Evolutionary conservation across 2,888 invertebrate genomes (phyloP), one percentile per base, ranked within the genome.

Genomic region (Microplitis manilae): DNA sequence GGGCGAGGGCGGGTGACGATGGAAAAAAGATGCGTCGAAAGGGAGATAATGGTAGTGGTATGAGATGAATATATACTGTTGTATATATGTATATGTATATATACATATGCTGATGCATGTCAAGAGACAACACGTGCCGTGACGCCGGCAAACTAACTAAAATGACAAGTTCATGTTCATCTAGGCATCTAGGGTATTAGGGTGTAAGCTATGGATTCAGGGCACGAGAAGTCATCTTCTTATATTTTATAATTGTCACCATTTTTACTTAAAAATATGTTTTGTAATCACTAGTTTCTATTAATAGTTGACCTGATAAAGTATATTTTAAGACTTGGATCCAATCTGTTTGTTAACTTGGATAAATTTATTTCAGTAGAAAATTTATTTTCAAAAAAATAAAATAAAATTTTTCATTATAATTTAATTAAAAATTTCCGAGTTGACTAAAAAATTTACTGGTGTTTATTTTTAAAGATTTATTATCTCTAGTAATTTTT

Each of bases 1-100:
- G 30, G 62, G 68, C 17, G 67, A 74, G 59, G 68, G 13, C 39
- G 68, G 30, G n/a, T 40, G 73, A 4, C 62, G 41, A 17, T 6
- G 20, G 50, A 69, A 71, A 60, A 71, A 71, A 60, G 13, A 38
- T 74, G 60, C 40, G 61, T 68, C 39, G 67, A 74, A n/a, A 68
- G 74, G 62, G 61, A 71, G 71, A 62, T 38, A 68, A 41, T 68
- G 17, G 7, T n/a, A 17, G 41, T 41, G 41, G 30, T n/a, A 30
- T 30, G 30, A 50, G 69, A 69, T n/a, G 62, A 61, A 50, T 50
- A 50, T 50, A 30, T 30, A 30, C 30, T 30, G 50, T 9, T 39
- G 50, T 40, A 68, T 50, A 50, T 50, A 50, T 50, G 6, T 50
- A 50, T 8, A 50, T 50, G 9, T 2, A 50, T 8, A 50, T 50